Conservation (phyloP, 2,113 vertebrate species). For the Corythoichthys haematopterus region DNA sequence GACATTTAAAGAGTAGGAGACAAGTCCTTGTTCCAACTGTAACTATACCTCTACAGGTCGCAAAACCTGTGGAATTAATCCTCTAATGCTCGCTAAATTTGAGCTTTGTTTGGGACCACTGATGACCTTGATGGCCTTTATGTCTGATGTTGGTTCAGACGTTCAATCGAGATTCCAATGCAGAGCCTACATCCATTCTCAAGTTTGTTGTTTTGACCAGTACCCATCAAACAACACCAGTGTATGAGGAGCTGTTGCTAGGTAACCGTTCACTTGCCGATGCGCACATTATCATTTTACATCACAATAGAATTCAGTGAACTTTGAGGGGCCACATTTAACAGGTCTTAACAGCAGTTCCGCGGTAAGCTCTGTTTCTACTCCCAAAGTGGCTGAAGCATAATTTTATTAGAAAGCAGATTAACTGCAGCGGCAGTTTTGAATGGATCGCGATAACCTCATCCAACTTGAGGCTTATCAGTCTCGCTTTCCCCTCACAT, state of each 20-base stretch:
- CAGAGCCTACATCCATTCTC: conserved; percentile 14
- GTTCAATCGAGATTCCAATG: background rate
- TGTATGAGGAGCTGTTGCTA: conserved; percentile 53
- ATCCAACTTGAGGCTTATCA: conserved; percentile 25
- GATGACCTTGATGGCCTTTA: background rate
- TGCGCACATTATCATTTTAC: conserved; percentile 28
- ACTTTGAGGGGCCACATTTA: conserved; percentile 10
- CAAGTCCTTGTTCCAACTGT: too few relatives aligned
- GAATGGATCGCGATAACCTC: conserved; percentile 27
- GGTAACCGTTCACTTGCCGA: conserved; percentile 37
- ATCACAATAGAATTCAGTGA: conserved; percentile 26
- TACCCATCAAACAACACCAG: conserved; percentile 30
- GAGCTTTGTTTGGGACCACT: background rate
- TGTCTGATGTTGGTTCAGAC: background rate
- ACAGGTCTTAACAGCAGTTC: background rate
- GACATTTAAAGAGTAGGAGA: too few relatives aligned
- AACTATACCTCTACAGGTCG: too few relatives aligned
- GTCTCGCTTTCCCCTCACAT: conserved; percentile 10
- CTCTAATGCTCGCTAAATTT: too few relatives aligned
- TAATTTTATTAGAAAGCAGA: conserved; percentile 12
- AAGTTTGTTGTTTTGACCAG: conserved; percentile 31
- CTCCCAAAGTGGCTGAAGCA: conserved; percentile 1
- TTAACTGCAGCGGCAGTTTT: conserved; percentile 4
- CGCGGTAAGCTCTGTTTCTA: background rate
- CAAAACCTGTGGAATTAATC: too few relatives aligned